Evolutionary conservation across 2,113 vertebrate genomes (phyloP), one percentile per base, ranked within the genome.

Genomic region (Okapia johnstoni): DNA sequence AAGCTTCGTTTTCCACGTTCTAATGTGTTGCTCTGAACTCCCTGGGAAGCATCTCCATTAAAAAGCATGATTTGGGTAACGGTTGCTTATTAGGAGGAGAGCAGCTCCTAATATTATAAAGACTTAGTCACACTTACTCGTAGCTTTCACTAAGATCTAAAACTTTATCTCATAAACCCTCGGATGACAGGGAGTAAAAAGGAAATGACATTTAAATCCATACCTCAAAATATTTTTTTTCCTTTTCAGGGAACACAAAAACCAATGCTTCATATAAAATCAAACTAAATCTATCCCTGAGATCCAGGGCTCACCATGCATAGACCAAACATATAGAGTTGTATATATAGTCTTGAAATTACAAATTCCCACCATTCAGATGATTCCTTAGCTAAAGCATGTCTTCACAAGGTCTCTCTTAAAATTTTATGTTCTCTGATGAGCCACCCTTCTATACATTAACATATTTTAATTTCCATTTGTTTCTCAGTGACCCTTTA

Each of bases 391-490:
- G 66, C 85, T 95, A 93, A 96, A 94, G 54, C 10, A 73, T 48
- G 19, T 87, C 58, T 80, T 92, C 54, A 85, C 90, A 97, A 70
- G 25, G 23, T 70, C 11, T 88, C 17, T 93, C 52, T 88, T 93
- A 58, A 90, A 81, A 43, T 63, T 40, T 25, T 57, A 28, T 86
- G 88, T 94, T 90, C 54, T 55, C 54, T 55, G 14, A 4, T 40
- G 30, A 73, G 17, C 50, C 6, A 36, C 21, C 55, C 2, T 90
- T 85, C 15, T 88, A 40, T 13, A 33, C 25, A 90, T 60, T 85
- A 95, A 73, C 9, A 48, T n/a, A 30, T 93, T 95, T 85, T 54
- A 79, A 54, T 88, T 40, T 90, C 61, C 4, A 94, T 93, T 97
- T 80, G 66, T 55, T 57, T 91, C 46, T 66, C 33, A 70, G 26